Conservation (phyloP, 1,140 invertebrate species). For the Trichogramma pretiosum region DNA sequence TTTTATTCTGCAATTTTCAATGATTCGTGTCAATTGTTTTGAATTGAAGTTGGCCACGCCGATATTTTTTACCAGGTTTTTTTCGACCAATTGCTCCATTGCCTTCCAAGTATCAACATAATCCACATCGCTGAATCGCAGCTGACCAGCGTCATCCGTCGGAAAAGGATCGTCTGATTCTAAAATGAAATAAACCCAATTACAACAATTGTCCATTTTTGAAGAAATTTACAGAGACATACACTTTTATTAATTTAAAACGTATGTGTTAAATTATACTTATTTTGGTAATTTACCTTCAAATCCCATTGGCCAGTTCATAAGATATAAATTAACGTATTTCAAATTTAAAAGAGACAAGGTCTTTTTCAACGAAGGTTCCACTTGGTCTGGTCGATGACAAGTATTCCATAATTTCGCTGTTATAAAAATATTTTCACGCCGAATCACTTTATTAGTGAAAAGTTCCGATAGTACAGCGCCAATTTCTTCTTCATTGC, state of each 20-base stretch:
- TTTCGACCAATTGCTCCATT: constrained; percentile 67
- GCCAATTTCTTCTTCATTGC: constrained; percentile 78
- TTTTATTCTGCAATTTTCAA: constrained; percentile 58
- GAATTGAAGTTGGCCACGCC: constrained; percentile 88
- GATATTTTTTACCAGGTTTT: constrained; percentile 66
- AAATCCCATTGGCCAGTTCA: constrained; percentile 77
- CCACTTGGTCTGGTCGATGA: constrained; percentile 53
- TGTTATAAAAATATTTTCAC: constrained; percentile 79
- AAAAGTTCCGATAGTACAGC: constrained; percentile 66
- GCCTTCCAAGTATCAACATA: constrained; percentile 86
- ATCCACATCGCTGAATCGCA: constrained; percentile 52
- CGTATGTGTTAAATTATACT: too few relatives aligned
- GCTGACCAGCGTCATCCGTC: constrained; percentile 44
- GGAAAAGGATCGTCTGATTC: constrained; percentile 31
- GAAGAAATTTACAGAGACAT: constrained; percentile 7
- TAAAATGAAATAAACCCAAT: too few relatives aligned
- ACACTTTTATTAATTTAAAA: background rate
- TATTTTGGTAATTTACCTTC: too few relatives aligned
- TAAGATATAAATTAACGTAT: constrained; percentile 74
- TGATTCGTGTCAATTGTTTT: constrained; percentile 66
- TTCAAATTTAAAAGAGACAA: constrained; percentile 59
- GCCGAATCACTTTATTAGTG: constrained; percentile 59
- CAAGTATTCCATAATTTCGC: constrained; percentile 57
- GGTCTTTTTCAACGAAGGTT: constrained; percentile 53
- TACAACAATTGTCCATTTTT: too few relatives aligned